Percentiles rank a stretch among this genome's conserved stretches.
These are phyloP conservation scores for Heteromurus nitidus DNA, from an alignment of 2,888 invertebrate genomes.

Conservation along the genomic window DNA sequence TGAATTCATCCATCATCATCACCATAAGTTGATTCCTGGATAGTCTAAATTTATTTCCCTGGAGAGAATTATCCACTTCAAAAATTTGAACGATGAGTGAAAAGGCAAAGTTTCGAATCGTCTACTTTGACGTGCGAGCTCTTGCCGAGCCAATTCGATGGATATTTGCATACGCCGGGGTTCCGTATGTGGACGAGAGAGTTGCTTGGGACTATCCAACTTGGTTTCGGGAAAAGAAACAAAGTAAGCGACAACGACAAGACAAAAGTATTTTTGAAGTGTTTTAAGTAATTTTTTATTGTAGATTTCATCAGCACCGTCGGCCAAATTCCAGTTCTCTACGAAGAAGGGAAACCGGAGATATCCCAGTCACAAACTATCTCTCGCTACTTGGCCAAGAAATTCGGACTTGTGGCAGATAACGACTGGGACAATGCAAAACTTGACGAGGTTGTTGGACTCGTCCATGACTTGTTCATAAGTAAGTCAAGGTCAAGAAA, in stretches of 20 bases:
- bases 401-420: slow-evolving; percentile 62
- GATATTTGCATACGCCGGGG: slow-evolving; percentile 51
- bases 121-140: slow-evolving; percentile 41
- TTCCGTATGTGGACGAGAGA: slow-evolving; percentile 50
- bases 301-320: slow-evolving; percentile 67
- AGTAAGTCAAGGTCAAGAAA: slow-evolving; percentile 3
- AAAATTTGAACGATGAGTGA: too few relatives aligned
- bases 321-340: slow-evolving; percentile 72
- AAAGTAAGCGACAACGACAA: slow-evolving; percentile 19
- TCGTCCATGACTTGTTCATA: slow-evolving; percentile 56
- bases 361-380: slow-evolving; percentile 73
- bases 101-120: slow-evolving; percentile 33
- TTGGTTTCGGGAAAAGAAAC: slow-evolving; percentile 51
- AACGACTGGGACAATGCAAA: slow-evolving; percentile 57
- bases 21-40: too few relatives aligned
- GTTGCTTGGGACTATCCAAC: slow-evolving; percentile 48
- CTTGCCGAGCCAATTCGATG: slow-evolving; percentile 56
- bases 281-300: neutral
- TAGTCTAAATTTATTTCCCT: too few relatives aligned
- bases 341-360: slow-evolving; percentile 70
- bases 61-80: too few relatives aligned
- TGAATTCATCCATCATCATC: too few relatives aligned
- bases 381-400: slow-evolving; percentile 72
- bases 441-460: slow-evolving; percentile 54
- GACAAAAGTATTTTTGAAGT: slow-evolving; percentile 9